A percentile compares a stretch with the other conserved stretches of the same genome.
phyloP scores from a whole-genome alignment of 2,797 vertebrate genomes.

The Chiroxiphia lanceolata region DNA sequence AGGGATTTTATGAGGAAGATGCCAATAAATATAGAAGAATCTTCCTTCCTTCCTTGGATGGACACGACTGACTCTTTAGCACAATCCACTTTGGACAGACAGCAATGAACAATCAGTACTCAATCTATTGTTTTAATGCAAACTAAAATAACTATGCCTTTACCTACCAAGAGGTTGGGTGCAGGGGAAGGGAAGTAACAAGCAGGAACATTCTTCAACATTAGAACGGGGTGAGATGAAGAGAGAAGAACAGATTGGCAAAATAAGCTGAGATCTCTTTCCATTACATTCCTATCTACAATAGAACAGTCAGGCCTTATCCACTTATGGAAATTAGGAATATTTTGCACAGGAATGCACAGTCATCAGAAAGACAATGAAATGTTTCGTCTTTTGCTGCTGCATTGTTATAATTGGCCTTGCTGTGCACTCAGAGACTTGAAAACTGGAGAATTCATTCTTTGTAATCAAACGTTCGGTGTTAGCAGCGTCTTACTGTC shows the following conservation, averaged over 20 bases:
- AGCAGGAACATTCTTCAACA: background rate
- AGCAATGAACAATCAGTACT: background rate
- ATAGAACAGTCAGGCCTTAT: background rate
- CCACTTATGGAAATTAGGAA: background rate
- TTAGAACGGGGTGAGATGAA: background rate
- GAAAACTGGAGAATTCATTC: background rate
- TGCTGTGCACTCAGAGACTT: background rate
- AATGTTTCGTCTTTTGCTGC: background rate
- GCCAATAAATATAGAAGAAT: background rate
- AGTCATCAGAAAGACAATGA: conserved; percentile 5
- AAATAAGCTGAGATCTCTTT: background rate
- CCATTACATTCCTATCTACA: background rate
- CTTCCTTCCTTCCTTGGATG: background rate
- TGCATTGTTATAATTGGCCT: background rate
- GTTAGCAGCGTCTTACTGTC: background rate
- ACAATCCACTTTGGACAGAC: background rate
- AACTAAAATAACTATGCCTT: background rate
- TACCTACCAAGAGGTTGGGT: background rate
- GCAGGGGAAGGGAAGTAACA: background rate
- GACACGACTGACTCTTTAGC: background rate
- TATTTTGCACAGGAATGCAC: background rate
- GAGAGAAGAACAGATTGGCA: background rate
- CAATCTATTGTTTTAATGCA: background rate
- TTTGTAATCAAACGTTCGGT: background rate
- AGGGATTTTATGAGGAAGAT: background rate